These are phyloP conservation scores for Orthonyx spaldingii DNA, from an alignment of 2,113 vertebrate genomes.

Conservation along the genomic window DNA sequence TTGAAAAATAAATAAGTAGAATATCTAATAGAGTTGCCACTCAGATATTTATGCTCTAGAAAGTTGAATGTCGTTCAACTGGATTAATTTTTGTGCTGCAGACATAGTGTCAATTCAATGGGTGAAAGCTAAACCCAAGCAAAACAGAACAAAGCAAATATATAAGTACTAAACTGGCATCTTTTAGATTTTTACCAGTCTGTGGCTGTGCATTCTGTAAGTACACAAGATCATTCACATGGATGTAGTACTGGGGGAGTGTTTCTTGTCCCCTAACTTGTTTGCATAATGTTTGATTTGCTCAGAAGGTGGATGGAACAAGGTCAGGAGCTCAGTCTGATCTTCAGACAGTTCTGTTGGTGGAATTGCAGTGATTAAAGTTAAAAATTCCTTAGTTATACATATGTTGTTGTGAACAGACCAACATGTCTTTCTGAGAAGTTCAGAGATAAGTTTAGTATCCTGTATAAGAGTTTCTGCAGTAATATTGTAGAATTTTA, in stretches of 20 bases:
- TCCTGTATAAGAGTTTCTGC: neutral
- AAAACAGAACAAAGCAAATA: neutral
- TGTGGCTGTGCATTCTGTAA: rapidly evolving
- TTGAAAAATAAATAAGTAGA: neutral
- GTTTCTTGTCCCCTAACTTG: neutral
- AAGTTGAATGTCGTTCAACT: neutral
- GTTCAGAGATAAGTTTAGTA: neutral
- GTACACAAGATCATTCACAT: neutral
- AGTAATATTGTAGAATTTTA: neutral
- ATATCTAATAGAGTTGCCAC: neutral
- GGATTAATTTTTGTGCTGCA: neutral
- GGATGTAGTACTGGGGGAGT: too few species aligned
- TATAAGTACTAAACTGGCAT: neutral
- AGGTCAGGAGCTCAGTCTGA: neutral
- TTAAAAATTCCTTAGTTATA: neutral
- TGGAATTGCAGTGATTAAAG: neutral
- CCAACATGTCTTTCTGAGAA: neutral
- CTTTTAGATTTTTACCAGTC: neutral
- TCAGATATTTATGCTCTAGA: neutral
- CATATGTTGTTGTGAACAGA: neutral
- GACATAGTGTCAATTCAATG: neutral
- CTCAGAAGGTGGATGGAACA: neutral
- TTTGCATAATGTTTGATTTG: neutral
- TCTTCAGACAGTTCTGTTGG: neutral
- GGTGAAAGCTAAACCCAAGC: neutral